Percentiles rank a stretch among this genome's conserved stretches.
These are phyloP conservation scores for Peromyscus polionotus DNA, from an alignment of 2,113 vertebrate species.

Conservation along the genomic window DNA sequence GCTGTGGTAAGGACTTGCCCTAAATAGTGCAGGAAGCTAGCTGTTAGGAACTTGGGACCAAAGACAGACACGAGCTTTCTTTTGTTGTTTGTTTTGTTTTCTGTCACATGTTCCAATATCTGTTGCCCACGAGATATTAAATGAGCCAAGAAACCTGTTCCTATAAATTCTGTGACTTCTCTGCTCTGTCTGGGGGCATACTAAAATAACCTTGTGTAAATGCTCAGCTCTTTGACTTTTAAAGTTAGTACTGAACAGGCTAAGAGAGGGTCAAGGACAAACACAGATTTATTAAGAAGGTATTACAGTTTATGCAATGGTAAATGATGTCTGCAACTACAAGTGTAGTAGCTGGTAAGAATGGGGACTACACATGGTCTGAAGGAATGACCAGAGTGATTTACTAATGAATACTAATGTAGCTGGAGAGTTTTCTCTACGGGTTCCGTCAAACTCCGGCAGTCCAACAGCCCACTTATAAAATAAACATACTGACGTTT, in stretches of 20 bases:
- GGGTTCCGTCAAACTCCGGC: too few species aligned
- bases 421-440: too few species aligned
- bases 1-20: neutral
- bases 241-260: neutral
- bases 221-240: neutral
- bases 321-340: neutral
- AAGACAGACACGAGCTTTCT: neutral
- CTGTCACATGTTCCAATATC: neutral
- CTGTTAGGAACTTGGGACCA: neutral
- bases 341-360: neutral
- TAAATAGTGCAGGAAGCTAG: neutral
- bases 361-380: neutral
- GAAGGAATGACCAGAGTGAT: neutral
- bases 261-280: neutral
- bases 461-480: too few species aligned
- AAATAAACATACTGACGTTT: too few species aligned
- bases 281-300: neutral
- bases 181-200: neutral
- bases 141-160: constrained; percentile 36
- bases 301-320: neutral
- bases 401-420: neutral
- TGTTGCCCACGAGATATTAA: neutral
- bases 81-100: neutral
- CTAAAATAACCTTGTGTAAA: neutral
- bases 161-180: neutral